A percentile compares a stretch with the other conserved stretches of the same genome.
These are phyloP conservation scores for Tuberolachnus salignus DNA, from an alignment of 2,888 invertebrate species.

Conservation along the genomic window DNA sequence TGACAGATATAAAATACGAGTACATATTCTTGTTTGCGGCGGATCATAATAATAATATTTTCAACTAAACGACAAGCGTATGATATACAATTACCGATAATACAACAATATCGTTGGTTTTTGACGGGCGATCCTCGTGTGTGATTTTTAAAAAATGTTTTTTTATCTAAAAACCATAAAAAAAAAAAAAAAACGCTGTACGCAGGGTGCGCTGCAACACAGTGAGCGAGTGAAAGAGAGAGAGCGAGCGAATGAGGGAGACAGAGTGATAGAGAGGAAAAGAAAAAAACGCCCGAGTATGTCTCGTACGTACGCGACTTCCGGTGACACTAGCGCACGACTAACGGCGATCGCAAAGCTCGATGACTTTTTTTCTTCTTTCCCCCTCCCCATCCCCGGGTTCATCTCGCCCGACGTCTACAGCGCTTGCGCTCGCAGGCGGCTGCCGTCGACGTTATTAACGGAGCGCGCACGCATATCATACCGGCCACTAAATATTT, in stretches of 20 bases:
- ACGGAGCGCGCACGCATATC: slow-evolving; percentile 26
- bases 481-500: slow-evolving; percentile 9
- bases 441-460: slow-evolving; percentile 40
- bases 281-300: background rate
- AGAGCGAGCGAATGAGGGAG: no score
- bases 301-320: slow-evolving; percentile 36
- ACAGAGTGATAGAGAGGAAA: no score
- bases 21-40: no score
- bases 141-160: background rate
- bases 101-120: no score
- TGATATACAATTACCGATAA: background rate
- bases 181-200: no score
- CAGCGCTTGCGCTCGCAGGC: slow-evolving; percentile 46
- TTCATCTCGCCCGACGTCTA: slow-evolving; percentile 32
- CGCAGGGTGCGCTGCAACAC: slow-evolving; percentile 3
- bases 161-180: slow-evolving; percentile 37
- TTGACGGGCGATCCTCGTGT: no score
- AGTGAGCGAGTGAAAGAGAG: no score
- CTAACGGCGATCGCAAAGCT: slow-evolving; percentile 44
- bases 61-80: background rate
- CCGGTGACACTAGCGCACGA: slow-evolving; percentile 51
- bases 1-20: no score
- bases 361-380: slow-evolving; percentile 41
- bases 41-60: no score
- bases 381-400: no score